phyloP scores from a whole-genome alignment of 2,113 vertebrate genomes.

The Apistogramma diplotaenia region DNA sequence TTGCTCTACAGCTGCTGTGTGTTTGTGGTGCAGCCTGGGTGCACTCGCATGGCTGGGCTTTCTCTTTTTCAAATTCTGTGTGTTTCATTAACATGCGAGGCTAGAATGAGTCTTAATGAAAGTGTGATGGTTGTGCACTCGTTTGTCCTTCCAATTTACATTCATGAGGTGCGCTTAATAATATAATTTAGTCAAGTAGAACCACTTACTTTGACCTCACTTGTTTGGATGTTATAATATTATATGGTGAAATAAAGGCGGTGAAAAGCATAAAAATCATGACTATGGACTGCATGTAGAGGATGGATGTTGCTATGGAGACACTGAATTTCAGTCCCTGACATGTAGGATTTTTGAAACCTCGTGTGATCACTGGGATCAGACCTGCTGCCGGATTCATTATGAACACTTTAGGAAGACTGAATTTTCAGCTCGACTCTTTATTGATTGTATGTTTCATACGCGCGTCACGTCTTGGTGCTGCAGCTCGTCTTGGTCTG shows the following conservation, averaged over 20 bases:
- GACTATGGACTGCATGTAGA: background rate
- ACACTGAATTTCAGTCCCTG: background rate
- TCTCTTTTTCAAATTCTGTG: background rate
- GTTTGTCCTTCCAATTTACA: background rate
- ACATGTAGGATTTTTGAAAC: background rate
- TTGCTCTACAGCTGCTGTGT: conserved; percentile 19
- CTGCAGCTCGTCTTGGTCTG: background rate
- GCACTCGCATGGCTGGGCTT: background rate
- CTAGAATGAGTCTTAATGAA: background rate
- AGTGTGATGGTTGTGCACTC: background rate
- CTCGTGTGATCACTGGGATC: background rate
- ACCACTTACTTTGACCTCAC: background rate
- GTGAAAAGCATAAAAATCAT: background rate
- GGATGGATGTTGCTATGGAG: background rate
- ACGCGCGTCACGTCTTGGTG: no score
- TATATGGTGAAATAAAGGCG: background rate
- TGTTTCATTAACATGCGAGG: background rate
- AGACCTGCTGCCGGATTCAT: no score
- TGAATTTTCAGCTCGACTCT: no score
- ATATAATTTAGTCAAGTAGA: background rate
- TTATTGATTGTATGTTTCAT: no score
- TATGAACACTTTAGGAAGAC: no score
- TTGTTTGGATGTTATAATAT: background rate
- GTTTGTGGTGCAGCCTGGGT: conserved; percentile 1
- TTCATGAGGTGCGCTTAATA: background rate